Percentiles rank a stretch among this genome's conserved stretches.
Evolutionary conservation across 2,797 vertebrate species (phyloP).

Genomic region (Scomberomorus guttatus): DNA sequence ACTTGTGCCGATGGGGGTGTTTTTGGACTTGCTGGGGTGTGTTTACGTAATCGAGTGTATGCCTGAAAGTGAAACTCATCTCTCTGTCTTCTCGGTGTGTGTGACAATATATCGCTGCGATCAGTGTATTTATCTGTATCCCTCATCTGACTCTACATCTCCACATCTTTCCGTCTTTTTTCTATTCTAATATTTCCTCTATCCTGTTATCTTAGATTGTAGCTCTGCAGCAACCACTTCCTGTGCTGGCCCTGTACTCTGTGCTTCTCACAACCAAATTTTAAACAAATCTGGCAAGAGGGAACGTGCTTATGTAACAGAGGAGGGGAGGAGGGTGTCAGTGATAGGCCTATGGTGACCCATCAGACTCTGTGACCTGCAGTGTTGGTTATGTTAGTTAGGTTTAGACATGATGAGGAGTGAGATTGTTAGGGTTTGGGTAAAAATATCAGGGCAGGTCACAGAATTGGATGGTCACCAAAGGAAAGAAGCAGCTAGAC

Average conservation of each 20-base stretch:
- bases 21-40: constrained; percentile 33
- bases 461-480: too few species aligned
- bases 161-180: constrained; percentile 32
- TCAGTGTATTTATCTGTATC: constrained; percentile 1
- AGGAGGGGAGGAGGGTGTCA: constrained; percentile 58
- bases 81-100: background rate
- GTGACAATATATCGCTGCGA: background rate
- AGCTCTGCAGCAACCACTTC: constrained; percentile 70
- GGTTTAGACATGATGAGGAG: too few species aligned
- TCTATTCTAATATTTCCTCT: constrained; percentile 63
- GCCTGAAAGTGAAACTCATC: constrained; percentile 14
- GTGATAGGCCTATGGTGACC: too few species aligned
- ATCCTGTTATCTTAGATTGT: constrained; percentile 67
- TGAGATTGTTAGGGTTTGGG: too few species aligned
- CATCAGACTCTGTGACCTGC: too few species aligned
- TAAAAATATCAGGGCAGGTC: too few species aligned
- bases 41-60: constrained; percentile 35
- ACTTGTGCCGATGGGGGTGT: constrained; percentile 21
- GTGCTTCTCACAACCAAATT: constrained; percentile 80
- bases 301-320: constrained; percentile 80
- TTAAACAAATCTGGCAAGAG: constrained; percentile 84
- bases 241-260: constrained; percentile 68
- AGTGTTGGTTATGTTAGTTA: too few species aligned
- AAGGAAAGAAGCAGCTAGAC: constrained; percentile 28
- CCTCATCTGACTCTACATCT: constrained; percentile 13